phyloP scores from a whole-genome alignment of 2,113 vertebrate species.

The Phalacrocorax pelagicus region DNA sequence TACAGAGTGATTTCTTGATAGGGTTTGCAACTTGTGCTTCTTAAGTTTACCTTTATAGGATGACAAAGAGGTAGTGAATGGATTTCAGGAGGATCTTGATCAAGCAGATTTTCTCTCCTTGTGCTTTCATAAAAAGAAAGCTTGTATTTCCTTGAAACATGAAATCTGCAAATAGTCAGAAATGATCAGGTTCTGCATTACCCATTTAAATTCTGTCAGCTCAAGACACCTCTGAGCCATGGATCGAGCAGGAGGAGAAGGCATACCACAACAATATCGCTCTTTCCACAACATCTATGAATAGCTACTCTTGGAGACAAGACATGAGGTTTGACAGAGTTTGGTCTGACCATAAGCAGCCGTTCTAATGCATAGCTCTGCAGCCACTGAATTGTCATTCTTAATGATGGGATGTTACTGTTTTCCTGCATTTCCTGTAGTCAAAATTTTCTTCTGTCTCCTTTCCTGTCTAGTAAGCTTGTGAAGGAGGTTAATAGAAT shows the following conservation, averaged over 20 bases:
- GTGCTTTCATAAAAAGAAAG: background rate
- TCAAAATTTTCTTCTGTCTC: background rate
- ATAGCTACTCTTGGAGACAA: background rate
- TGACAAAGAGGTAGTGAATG: background rate
- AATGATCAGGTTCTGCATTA: background rate
- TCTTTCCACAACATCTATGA: background rate
- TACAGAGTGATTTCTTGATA: background rate
- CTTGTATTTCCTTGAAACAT: background rate
- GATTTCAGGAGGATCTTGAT: background rate
- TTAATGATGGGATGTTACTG: background rate
- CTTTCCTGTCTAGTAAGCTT: background rate
- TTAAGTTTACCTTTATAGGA: background rate
- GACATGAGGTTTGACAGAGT: background rate
- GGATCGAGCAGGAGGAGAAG: background rate
- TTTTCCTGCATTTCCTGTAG: background rate
- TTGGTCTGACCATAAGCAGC: background rate
- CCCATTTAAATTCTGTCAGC: background rate
- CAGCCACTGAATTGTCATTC: background rate
- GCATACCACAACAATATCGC: accelerated
- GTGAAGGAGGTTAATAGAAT: background rate
- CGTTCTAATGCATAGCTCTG: background rate
- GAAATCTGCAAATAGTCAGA: background rate
- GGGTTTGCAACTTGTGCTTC: background rate
- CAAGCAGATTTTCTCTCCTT: background rate
- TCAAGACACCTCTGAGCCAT: background rate